phyloP scores from a whole-genome alignment of 2,797 vertebrate genomes.

The Aselliscus stoliczkanus region DNA sequence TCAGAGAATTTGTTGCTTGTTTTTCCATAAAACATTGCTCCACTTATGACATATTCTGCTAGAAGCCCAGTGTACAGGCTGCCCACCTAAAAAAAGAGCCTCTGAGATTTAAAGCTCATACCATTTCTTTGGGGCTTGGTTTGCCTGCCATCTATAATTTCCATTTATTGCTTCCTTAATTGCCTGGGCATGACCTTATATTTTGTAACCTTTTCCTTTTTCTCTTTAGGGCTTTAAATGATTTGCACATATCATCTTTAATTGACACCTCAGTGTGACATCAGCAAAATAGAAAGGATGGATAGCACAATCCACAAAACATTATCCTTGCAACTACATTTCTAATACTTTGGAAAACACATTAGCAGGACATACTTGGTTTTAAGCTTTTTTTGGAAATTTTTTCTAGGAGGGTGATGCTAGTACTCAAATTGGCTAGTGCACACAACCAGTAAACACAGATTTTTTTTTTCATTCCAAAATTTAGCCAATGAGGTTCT shows the following conservation, averaged over 20 bases:
- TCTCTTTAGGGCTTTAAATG: conserved; percentile 77
- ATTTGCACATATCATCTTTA: conserved; percentile 83
- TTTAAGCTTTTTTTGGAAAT: conserved; percentile 26
- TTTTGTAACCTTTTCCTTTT: conserved; percentile 79
- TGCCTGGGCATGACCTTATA: conserved; percentile 72
- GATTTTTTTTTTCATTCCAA: not conserved
- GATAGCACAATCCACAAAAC: conserved; percentile 48
- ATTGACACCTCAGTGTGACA: conserved; percentile 81
- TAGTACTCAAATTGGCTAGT: not conserved
- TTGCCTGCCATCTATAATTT: conserved; percentile 68
- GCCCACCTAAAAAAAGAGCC: not conserved
- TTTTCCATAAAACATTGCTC: not conserved
- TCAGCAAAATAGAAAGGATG: conserved; percentile 76
- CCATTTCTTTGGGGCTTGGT: not conserved
- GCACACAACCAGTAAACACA: not conserved
- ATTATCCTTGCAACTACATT: conserved; percentile 46
- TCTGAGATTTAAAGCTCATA: conserved; percentile 3
- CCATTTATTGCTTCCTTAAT: conserved; percentile 76
- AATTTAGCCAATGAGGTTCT: conserved; percentile 21
- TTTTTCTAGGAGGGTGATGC: not conserved
- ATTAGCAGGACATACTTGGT: not conserved
- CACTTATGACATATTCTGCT: not conserved
- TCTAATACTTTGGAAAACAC: conserved; percentile 61
- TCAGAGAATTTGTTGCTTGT: not conserved
- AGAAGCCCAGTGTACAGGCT: not conserved